Evolutionary conservation across 2,888 invertebrate species (phyloP), one percentile per base, ranked within the genome.

Genomic region (Sturmia bella): DNA sequence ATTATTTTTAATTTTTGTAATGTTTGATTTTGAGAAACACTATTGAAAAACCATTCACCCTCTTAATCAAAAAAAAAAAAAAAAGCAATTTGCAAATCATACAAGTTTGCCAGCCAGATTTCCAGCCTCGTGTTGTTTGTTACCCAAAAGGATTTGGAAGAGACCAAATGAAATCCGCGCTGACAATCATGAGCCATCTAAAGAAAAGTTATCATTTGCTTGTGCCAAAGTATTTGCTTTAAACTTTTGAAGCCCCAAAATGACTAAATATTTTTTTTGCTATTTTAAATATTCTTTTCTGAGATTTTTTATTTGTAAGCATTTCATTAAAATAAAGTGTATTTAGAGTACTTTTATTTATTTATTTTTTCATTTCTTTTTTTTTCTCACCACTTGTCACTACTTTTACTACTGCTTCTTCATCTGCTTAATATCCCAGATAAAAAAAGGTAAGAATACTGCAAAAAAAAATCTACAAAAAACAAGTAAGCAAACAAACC

Each of bases 321-420:
- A 78, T 82, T 78, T 78, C 82, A 82, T 80, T 84, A 69, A 73
- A 78, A 64, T 57, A 77, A 80, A 80, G 72, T 61, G 75, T 83
- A 79, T 85, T 82, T 86, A 79, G 80, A 82, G 81, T 83, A 77
- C 70, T 78, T 76, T 77, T 64, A 82, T 82, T 83, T 84, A 83
- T 84, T 72, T 84, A 84, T 78, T 84, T 83, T 13, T 5, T 84
- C 84, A 84, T 66, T 56, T 68, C 48, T 24, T 54, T 48, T 61
- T 11, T 13, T 3, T 3, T 13, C 19, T 12, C 13, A 12, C 24
- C 21, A 57, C 63, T 63, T 73, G 73, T 74, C 54, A 64, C 63
- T 64, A 45, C 12, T 43, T 63, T 24, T 32, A 17, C 9, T 45
- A 54, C 52, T 54, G 43, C 54, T 24, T 43, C 21, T 24, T 43